phyloP scores from a whole-genome alignment of 2,888 invertebrate species.

The Macrophya alboannulata region DNA sequence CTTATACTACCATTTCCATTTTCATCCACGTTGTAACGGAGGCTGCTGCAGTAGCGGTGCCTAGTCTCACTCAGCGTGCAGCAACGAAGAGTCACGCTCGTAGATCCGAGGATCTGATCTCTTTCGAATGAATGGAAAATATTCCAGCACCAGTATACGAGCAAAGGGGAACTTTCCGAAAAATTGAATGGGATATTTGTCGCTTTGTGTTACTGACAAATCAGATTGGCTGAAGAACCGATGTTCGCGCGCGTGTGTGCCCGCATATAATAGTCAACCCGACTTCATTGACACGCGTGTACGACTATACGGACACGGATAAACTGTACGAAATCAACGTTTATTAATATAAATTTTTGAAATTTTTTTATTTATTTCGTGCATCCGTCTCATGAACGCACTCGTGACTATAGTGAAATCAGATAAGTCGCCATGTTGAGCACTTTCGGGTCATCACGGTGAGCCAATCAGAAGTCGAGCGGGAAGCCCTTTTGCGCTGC shows the following conservation, averaged over 20 bases:
- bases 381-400: not conserved
- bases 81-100: slow-evolving; percentile 39
- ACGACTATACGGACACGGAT: not conserved
- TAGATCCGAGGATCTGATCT: slow-evolving; percentile 51
- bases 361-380: not conserved
- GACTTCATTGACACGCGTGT: slow-evolving; percentile 23
- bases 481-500: slow-evolving; percentile 76
- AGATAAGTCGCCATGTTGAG: slow-evolving; percentile 79
- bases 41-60: not conserved
- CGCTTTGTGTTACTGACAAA: slow-evolving; percentile 52
- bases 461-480: slow-evolving; percentile 75
- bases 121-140: slow-evolving; percentile 46
- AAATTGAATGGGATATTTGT: slow-evolving; percentile 54
- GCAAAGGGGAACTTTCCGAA: slow-evolving; percentile 8
- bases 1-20: slow-evolving; percentile 8
- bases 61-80: slow-evolving; percentile 27
- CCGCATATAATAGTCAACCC: slow-evolving; percentile 20
- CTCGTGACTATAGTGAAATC: slow-evolving; percentile 69
- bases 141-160: slow-evolving; percentile 2
- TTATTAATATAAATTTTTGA: not conserved
- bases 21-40: not conserved
- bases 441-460: slow-evolving; percentile 77
- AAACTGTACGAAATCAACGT: not conserved
- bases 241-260: slow-evolving; percentile 52
- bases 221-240: slow-evolving; percentile 53